Percentiles rank a stretch among this genome's conserved stretches.
Conservation (phyloP, 2,888 invertebrate species). For the Amiota mariae region DNA sequence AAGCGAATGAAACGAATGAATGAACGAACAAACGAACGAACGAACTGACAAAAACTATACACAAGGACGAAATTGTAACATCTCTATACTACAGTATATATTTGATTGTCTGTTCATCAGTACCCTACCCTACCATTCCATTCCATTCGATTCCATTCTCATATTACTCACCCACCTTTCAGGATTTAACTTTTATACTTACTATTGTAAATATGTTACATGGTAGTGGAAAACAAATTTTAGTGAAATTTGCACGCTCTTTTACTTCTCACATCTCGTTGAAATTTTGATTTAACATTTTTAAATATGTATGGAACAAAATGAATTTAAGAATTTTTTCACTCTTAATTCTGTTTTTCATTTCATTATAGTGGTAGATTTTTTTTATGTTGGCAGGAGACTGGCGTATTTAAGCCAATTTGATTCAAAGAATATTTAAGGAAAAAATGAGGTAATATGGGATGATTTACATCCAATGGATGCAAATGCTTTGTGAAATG, state of each 20-base stretch:
- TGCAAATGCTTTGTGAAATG: no score
- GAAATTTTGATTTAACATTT: conserved; percentile 30
- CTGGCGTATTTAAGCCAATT: no score
- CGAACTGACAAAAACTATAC: no score
- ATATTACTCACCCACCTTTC: no score
- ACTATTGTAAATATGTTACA: not conserved
- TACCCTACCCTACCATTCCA: no score
- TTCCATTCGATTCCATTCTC: no score
- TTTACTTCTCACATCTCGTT: conserved; percentile 20
- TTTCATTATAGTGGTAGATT: no score
- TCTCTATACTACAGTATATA: not conserved
- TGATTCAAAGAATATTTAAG: no score
- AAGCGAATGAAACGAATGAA: not conserved
- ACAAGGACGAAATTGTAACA: conserved; percentile 14
- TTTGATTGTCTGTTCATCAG: not conserved
- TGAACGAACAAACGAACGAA: conserved; percentile 14
- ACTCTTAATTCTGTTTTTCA: not conserved
- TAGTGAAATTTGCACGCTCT: conserved; percentile 15
- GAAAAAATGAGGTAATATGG: no score
- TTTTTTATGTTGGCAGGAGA: no score
- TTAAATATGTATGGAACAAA: conserved; percentile 5
- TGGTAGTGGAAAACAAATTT: not conserved
- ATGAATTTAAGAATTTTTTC: conserved; percentile 5
- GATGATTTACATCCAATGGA: no score
- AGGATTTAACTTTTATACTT: conserved; percentile 11